Evolutionary conservation across 2,888 invertebrate genomes (phyloP), one percentile per base, ranked within the genome.

Genomic region (Philereme vetulata): DNA sequence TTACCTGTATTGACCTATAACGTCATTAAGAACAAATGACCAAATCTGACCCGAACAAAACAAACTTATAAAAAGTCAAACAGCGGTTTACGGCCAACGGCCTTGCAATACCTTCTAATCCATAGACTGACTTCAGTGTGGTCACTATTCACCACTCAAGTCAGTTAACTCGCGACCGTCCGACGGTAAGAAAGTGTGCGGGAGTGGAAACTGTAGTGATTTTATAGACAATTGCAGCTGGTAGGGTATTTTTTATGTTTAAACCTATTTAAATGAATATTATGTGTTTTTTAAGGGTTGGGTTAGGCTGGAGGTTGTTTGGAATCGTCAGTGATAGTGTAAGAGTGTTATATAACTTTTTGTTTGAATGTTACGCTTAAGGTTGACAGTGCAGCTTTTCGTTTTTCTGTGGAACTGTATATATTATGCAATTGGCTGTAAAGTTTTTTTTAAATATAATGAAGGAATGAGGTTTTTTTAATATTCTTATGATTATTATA

Each of bases 81-180:
- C 11, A 47, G 7, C 47, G 38, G 11, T 3, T 34, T 9, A 9
- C 50, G 56, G 62, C 51, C 51, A 58, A 51, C 55, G 62, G 62
- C 62, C 62, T 62, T 62, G 62, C 11, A 1, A 32, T n/a, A 50
- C 58, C 34, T 62, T 62, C 62, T 59, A 58, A 56, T 62, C 58
- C 51, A 1, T n/a, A 10, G 43, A 51, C 58, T 4, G 35, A 1
- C 32, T 5, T 7, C 35, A 35, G 50, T 32, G 45, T 62, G 58
- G 62, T 49, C 62, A 58, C 58, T n/a, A 4, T 55, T 56, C 62
- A 42, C 6, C 36, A 38, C 44, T 21, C 40, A 34, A 55, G 48
- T 59, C 59, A 64, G 64, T 62, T 45, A 9, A 47, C 40, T 42
- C 40, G 38, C 58, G 53, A 9, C 32, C 56, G 61, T 56, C 56